phyloP scores from a whole-genome alignment of 2,888 invertebrate genomes.

The Lepas anatifera region DNA sequence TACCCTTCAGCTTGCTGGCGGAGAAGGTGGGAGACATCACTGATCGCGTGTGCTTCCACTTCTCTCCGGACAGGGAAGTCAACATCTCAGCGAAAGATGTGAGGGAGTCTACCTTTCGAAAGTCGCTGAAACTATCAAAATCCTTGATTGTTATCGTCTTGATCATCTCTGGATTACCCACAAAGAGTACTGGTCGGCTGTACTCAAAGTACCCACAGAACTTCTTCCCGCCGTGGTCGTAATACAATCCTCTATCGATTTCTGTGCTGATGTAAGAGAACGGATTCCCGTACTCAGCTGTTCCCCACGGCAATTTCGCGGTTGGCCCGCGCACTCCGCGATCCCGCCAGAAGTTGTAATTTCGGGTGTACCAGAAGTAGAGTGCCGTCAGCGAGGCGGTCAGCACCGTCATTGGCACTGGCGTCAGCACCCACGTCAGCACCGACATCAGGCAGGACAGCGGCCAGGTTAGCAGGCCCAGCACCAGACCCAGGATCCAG shows the following conservation, averaged over 20 bases:
- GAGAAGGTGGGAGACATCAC: slow-evolving; percentile 54
- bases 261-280: too few relatives aligned
- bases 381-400: too few relatives aligned
- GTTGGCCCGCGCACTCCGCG: too few relatives aligned
- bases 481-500: too few relatives aligned
- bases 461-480: too few relatives aligned
- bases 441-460: too few relatives aligned
- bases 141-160: slow-evolving; percentile 22
- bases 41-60: slow-evolving; percentile 49
- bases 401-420: too few relatives aligned
- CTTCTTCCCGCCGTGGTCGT: neutral
- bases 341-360: too few relatives aligned
- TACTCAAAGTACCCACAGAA: neutral
- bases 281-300: too few relatives aligned
- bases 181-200: neutral
- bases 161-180: slow-evolving; percentile 21
- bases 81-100: neutral
- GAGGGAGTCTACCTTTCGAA: neutral
- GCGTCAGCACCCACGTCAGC: too few relatives aligned
- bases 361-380: too few relatives aligned
- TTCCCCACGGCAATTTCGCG: too few relatives aligned
- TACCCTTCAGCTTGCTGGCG: slow-evolving; percentile 50
- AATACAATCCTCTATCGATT: neutral
- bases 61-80: slow-evolving; percentile 33
- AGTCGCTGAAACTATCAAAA: slow-evolving; percentile 22